These are phyloP conservation scores for Malaclemys terrapin DNA, from an alignment of 2,113 vertebrate genomes.

Conservation along the genomic window DNA sequence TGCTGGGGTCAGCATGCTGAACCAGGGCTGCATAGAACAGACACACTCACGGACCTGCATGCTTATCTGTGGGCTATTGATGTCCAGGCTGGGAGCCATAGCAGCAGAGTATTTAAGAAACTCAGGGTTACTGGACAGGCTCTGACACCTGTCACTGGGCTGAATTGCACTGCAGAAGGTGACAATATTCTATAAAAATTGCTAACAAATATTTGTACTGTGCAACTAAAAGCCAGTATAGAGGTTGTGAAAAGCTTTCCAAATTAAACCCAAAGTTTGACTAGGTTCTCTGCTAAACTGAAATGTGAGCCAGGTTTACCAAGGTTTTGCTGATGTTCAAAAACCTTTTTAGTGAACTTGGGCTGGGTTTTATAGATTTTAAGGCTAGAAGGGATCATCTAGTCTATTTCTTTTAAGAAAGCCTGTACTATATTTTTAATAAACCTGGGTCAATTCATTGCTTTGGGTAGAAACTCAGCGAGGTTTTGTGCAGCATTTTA, in stretches of 20 bases:
- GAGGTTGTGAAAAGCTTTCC: background rate
- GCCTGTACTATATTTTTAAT: background rate
- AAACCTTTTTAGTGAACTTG: background rate
- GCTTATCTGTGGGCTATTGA: background rate
- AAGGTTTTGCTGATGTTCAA: background rate
- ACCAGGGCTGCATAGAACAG: too few species aligned
- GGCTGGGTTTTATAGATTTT: background rate
- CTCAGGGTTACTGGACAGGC: background rate
- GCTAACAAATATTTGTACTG: background rate
- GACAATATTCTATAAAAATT: rapidly evolving
- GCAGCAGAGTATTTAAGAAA: background rate
- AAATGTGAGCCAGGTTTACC: background rate
- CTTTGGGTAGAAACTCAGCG: background rate
- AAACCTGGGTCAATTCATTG: background rate
- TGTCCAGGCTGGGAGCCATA: rapidly evolving
- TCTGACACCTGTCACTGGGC: background rate
- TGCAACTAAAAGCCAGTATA: background rate
- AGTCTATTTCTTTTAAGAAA: background rate
- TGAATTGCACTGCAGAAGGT: background rate
- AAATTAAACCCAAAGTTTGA: background rate
- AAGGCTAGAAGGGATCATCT: background rate
- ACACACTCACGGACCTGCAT: background rate
- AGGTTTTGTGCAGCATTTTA: background rate
- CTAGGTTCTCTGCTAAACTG: background rate
- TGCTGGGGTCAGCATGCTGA: background rate